Conservation (phyloP, 1,140 invertebrate species). For the Drepana arcuata region DNA sequence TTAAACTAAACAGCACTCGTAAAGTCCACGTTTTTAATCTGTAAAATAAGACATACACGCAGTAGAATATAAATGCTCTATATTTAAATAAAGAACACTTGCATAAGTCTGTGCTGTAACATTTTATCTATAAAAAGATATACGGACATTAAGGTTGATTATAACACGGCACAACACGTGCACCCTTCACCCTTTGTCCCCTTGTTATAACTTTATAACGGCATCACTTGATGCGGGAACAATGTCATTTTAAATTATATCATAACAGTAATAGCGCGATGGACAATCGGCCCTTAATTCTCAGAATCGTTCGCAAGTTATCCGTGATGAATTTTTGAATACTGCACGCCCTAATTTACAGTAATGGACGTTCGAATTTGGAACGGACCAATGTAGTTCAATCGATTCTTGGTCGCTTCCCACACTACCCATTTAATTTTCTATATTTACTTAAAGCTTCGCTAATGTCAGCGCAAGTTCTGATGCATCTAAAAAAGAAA, state of each 20-base stretch:
- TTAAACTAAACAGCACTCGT: too few species aligned
- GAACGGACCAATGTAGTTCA: slow-evolving; percentile 16
- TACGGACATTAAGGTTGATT: slow-evolving; percentile 11
- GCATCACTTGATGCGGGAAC: slow-evolving; percentile 28
- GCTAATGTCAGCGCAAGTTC: too few species aligned
- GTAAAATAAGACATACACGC: too few species aligned
- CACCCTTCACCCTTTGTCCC: slow-evolving; percentile 53
- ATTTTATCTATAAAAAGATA: slow-evolving; percentile 2
- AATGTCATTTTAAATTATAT: slow-evolving; percentile 62
- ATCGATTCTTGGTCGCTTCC: too few species aligned
- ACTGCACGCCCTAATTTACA: slow-evolving; percentile 40
- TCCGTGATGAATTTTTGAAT: slow-evolving; percentile 38
- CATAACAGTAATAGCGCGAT: slow-evolving; percentile 26
- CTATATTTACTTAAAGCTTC: too few species aligned
- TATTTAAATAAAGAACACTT: too few species aligned
- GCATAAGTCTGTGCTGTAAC: too few species aligned
- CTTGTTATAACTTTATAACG: slow-evolving; percentile 35
- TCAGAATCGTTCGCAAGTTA: slow-evolving; percentile 22
- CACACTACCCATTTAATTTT: too few species aligned
- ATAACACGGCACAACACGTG: slow-evolving; percentile 53
- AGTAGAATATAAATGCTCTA: too few species aligned
- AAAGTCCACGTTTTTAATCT: too few species aligned
- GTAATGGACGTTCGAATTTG: slow-evolving; percentile 42
- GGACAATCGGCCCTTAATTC: slow-evolving; percentile 36
- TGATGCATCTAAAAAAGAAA: too few species aligned